Base-by-base conservation (phyloP, 2,888 invertebrate species). In the Pachymerium ferrugineum region DNA sequence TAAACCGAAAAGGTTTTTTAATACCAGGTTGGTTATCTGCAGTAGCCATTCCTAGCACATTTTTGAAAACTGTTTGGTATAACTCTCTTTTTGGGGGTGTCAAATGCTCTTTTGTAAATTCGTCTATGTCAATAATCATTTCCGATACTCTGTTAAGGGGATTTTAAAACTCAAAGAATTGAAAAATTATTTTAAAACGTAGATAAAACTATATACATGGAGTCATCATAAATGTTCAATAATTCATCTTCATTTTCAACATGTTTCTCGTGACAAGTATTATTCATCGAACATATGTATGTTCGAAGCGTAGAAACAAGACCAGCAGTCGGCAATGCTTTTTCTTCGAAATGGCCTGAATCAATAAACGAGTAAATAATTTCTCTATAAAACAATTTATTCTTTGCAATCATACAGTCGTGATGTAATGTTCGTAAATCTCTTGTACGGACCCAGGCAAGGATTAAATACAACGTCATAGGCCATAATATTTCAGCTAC, bases 331-430 rank as follows among this genome's bases (percentile, higher is more conserved):
- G 62, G 62, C 62, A 62, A 28, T 6, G 62, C 62, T 25, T 62
- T 62, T 5, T 62, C 25, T 28, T 62, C 62, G n/a, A 28, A 62
- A 28, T 62, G 62, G 62, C 62, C 62, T 62, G n/a, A n/a, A n/a
- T n/a, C n/a, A n/a, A n/a, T n/a, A n/a, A n/a, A n/a, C n/a, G n/a
- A n/a, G n/a, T n/a, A n/a, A n/a, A n/a, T n/a, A n/a, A n/a, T n/a
- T n/a, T n/a, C n/a, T n/a, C n/a, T n/a, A n/a, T n/a, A n/a, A n/a
- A n/a, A n/a, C n/a, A n/a, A n/a, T n/a, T n/a, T n/a, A n/a, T n/a
- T n/a, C n/a, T n/a, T n/a, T n/a, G n/a, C n/a, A n/a, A n/a, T n/a
- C n/a, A n/a, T n/a, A n/a, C n/a, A n/a, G n/a, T n/a, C 1, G n/a
- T 10, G 5, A 62, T 62, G 28, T 62, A 62, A 62, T 25, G 25